Evolutionary conservation across 2,797 vertebrate genomes (phyloP).

Genomic region (Channallabes apus): DNA sequence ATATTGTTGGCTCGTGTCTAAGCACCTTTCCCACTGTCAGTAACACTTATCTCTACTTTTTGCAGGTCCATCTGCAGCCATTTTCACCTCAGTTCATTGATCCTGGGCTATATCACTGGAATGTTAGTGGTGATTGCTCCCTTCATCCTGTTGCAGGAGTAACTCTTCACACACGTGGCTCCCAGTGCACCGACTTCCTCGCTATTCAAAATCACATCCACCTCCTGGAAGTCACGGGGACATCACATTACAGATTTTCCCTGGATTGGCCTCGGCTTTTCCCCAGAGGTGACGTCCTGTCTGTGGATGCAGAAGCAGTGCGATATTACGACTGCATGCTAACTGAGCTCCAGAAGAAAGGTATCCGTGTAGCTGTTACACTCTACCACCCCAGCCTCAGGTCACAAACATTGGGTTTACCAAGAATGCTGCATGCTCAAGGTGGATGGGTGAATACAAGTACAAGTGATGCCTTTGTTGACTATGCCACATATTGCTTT

Average conservation of each 20-base stretch:
- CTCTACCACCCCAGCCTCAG: constrained; percentile 85
- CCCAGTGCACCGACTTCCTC: constrained; percentile 90
- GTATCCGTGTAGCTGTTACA: constrained; percentile 78
- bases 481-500: constrained; percentile 86
- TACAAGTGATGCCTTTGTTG: constrained; percentile 78
- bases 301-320: constrained; percentile 78
- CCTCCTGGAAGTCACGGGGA: constrained; percentile 79
- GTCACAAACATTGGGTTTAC: constrained; percentile 77
- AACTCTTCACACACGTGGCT: constrained; percentile 75
- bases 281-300: constrained; percentile 78
- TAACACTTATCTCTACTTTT: neutral
- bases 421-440: constrained; percentile 69
- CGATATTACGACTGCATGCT: constrained; percentile 88
- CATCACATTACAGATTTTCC: constrained; percentile 88
- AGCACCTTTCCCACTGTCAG: neutral
- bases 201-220: constrained; percentile 81
- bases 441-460: constrained; percentile 87
- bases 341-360: constrained; percentile 79
- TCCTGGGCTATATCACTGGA: constrained; percentile 89
- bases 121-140: constrained; percentile 83
- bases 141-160: constrained; percentile 80
- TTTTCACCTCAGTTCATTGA: constrained; percentile 92
- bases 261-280: constrained; percentile 91
- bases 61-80: constrained; percentile 81
- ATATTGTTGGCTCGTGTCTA: neutral